These are phyloP conservation scores for Seriola dumerili DNA, from an alignment of 2,113 vertebrate genomes.

Conservation along the genomic window DNA sequence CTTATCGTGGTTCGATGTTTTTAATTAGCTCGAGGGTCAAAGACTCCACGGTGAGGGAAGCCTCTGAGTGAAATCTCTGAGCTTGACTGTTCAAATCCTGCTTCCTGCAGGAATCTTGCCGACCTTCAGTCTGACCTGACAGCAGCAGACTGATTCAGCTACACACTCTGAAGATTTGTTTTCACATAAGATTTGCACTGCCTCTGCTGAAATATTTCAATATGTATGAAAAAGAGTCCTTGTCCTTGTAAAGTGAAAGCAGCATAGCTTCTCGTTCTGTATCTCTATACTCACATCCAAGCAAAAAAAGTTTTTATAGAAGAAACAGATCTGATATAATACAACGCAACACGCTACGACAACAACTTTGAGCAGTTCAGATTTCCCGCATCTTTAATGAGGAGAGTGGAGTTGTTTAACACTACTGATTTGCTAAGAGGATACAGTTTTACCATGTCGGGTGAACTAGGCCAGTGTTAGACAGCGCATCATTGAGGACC, in stretches of 20 bases:
- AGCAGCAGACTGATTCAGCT: slow-evolving; percentile 22
- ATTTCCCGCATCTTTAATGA: background rate
- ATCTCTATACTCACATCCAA: background rate
- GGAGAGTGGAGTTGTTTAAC: slow-evolving; percentile 5
- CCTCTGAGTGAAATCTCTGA: slow-evolving; percentile 38
- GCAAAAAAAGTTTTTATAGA: no score
- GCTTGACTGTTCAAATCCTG: slow-evolving; percentile 27
- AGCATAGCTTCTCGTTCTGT: background rate
- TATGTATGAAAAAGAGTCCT: slow-evolving; percentile 4
- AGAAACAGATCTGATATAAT: background rate
- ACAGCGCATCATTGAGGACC: slow-evolving; percentile 5
- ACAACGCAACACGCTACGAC: background rate
- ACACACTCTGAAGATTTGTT: background rate
- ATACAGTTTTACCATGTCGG: slow-evolving; percentile 12
- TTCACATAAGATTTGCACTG: slow-evolving; percentile 30
- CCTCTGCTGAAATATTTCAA: slow-evolving; percentile 4
- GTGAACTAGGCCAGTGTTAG: slow-evolving; percentile 24
- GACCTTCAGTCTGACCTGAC: slow-evolving; percentile 46
- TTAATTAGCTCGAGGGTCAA: slow-evolving; percentile 58
- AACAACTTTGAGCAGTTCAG: background rate
- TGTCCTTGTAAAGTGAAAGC: background rate
- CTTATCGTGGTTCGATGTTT: slow-evolving; percentile 29
- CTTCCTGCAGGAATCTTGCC: slow-evolving; percentile 6
- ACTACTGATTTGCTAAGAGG: slow-evolving; percentile 13
- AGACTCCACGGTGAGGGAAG: slow-evolving; percentile 35